A percentile compares a stretch with the other conserved stretches of the same genome.
These are phyloP conservation scores for Ormyrus rosae DNA, from an alignment of 2,888 invertebrate species.

Conservation along the genomic window DNA sequence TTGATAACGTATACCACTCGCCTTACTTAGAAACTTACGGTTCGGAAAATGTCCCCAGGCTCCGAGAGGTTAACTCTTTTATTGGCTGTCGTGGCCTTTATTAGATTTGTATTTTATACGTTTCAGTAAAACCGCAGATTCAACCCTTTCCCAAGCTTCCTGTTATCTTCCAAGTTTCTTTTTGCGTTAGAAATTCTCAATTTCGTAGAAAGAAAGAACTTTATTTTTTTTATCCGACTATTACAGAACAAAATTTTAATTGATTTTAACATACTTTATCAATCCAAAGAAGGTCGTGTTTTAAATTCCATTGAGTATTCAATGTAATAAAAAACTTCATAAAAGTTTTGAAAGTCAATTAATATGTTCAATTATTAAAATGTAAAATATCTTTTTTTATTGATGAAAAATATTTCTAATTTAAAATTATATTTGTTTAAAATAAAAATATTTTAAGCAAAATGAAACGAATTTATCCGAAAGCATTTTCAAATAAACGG, in stretches of 20 bases:
- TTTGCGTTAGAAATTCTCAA: conserved; percentile 25
- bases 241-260: neutral
- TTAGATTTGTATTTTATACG: conserved; percentile 54
- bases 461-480: too few relatives aligned
- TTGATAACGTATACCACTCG: conserved; percentile 22
- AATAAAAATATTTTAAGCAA: too few relatives aligned
- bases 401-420: too few relatives aligned
- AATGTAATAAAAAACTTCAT: too few relatives aligned
- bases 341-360: too few relatives aligned
- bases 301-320: too few relatives aligned
- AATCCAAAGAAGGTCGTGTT: too few relatives aligned
- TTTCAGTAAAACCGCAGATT: conserved; percentile 50
- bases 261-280: too few relatives aligned
- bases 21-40: conserved; percentile 35
- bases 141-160: conserved; percentile 7
- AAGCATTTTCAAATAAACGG: too few relatives aligned
- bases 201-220: conserved; percentile 5
- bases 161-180: conserved; percentile 26
- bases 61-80: conserved; percentile 38
- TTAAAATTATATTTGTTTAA: too few relatives aligned
- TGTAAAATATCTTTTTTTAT: neutral
- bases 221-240: neutral
- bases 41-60: conserved; percentile 44
- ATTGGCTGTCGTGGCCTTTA: conserved; percentile 49
- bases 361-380: conserved; percentile 1